Percentiles rank a stretch among this genome's conserved stretches.
Conservation (phyloP, 2,888 invertebrate genomes). For the Fabriciana adippe region DNA sequence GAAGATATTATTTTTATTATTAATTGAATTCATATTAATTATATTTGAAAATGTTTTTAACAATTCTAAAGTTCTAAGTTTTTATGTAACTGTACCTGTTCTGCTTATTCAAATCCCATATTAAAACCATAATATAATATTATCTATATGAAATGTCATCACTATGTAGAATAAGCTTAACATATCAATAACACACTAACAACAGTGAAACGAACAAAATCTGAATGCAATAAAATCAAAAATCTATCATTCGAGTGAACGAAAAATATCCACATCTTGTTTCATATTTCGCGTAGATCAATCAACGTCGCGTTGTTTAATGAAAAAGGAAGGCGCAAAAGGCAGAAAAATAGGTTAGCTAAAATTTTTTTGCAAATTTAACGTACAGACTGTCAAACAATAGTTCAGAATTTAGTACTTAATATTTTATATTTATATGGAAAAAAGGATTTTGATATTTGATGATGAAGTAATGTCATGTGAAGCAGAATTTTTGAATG, state of each 20-base stretch:
- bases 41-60: too few species aligned
- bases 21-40: too few species aligned
- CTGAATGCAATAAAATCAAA: conserved; percentile 24
- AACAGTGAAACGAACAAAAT: not conserved
- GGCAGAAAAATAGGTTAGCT: conserved; percentile 20
- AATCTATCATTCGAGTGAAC: conserved; percentile 22
- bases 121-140: too few species aligned
- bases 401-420: not conserved
- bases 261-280: conserved; percentile 27
- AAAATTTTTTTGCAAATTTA: conserved; percentile 7
- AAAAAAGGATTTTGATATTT: not conserved
- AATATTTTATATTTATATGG: not conserved
- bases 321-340: conserved; percentile 38
- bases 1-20: too few species aligned
- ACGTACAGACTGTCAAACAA: not conserved
- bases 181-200: not conserved
- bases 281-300: conserved; percentile 47
- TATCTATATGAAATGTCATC: not conserved
- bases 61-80: too few species aligned
- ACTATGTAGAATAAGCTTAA: not conserved
- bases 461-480: too few species aligned
- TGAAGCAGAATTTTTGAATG: too few species aligned
- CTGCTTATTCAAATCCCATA: too few species aligned
- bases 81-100: too few species aligned
- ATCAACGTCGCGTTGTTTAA: conserved; percentile 48